Base-by-base conservation (phyloP, 2,797 vertebrate genomes). In the Zalophus californianus region DNA sequence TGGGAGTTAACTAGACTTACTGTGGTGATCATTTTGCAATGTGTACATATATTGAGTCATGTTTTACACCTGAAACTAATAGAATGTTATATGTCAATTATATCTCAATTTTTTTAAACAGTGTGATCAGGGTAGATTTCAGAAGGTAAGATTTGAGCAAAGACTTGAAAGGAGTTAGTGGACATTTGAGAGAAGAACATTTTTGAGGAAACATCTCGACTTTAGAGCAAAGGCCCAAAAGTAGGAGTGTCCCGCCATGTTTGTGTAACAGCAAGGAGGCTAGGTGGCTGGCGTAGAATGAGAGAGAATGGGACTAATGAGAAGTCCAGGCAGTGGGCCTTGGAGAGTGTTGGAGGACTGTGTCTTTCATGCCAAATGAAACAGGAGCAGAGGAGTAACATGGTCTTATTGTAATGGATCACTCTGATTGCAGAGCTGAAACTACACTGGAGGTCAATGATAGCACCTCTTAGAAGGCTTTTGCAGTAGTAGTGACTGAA, bases 101-200 rank as follows among this genome's bases (percentile, higher is more conserved):
- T 64, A 56, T 66, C 68, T 83, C n/a, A 29, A 0, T 35, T 50
- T 88, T 29, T 23, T 18, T 18, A 20, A n/a, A 66, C 20, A 62
- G 50, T 58, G 56, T 94, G 48, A n/a, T 75, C 23, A n/a, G 66
- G 64, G 35, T 91, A 80, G 94, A 56, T 38, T 35, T 92, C 79
- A 68, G 56, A 87, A 90, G 72, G 25, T 90, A n/a, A 21, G 21
- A 27, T 48, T 78, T 70, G 58, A 82, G 48, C 58, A 20, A 23
- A 83, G 56, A 75, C 32, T 75, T 50, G 52, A 83, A 2, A 10
- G 16, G 16, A 68, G 12, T 86, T 44, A 32, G 29, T 54, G 80
- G 54, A 11, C 32, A 48, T 56, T 48, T 21, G 32, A 62, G 44
- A 92, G 35, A 38, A 50, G n/a, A 73, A 13, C 16, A 10, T 56